Conservation (phyloP, 2,888 invertebrate species). For the Pteria penguin region DNA sequence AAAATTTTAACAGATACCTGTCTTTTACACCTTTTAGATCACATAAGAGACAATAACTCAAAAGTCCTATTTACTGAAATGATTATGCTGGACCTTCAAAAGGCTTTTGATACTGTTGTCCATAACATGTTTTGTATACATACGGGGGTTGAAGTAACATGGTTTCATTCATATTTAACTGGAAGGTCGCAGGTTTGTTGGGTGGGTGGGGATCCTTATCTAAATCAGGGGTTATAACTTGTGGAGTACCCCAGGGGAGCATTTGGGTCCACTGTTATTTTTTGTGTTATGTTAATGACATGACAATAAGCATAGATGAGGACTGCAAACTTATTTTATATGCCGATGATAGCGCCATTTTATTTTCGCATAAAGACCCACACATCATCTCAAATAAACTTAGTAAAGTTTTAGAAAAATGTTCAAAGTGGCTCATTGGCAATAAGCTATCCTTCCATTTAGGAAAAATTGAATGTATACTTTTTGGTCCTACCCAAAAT, state of each 20-base stretch:
- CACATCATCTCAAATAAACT: neutral
- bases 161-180: neutral
- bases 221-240: neutral
- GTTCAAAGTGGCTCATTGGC: neutral
- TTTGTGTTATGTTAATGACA: neutral
- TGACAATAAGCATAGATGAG: neutral
- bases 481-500: neutral
- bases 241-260: neutral
- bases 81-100: neutral
- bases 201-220: neutral
- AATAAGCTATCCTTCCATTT: neutral
- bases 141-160: neutral
- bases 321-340: neutral
- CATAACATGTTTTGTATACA: neutral
- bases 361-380: neutral
- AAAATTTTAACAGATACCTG: neutral
- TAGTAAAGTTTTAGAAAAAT: neutral
- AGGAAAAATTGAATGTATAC: neutral
- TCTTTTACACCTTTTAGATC: neutral
- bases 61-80: neutral
- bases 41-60: neutral
- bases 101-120: neutral
- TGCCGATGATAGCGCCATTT: neutral
- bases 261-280: neutral
- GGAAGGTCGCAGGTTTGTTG: neutral